phyloP scores from a whole-genome alignment of 2,797 vertebrate genomes.

The Karalla daura region DNA sequence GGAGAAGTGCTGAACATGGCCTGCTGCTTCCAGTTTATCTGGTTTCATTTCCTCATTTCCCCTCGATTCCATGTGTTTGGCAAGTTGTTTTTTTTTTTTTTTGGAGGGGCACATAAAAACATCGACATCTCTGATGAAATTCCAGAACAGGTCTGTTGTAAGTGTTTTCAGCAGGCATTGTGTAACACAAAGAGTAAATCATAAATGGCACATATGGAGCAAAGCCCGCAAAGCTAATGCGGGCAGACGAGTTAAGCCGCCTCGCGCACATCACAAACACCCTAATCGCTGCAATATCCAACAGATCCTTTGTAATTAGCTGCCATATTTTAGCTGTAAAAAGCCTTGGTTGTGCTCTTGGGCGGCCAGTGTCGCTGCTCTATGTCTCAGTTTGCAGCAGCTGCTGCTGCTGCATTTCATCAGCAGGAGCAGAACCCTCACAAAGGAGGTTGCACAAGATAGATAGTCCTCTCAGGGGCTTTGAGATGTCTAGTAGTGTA shows the following conservation, averaged over 20 bases:
- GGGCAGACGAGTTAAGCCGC: neutral
- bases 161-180: neutral
- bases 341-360: constrained; percentile 18
- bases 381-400: constrained; percentile 37
- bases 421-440: constrained; percentile 29
- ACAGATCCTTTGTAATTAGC: constrained; percentile 36
- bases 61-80: constrained; percentile 32
- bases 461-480: constrained; percentile 12
- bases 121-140: neutral
- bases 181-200: constrained; percentile 6
- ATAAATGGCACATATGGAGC: constrained; percentile 7
- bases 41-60: constrained; percentile 65
- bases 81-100: constrained; percentile 8
- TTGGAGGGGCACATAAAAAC: neutral
- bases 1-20: constrained; percentile 10
- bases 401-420: constrained; percentile 38
- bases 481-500: neutral
- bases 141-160: neutral
- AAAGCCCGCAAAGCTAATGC: constrained; percentile 15
- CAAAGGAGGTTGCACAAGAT: constrained; percentile 13
- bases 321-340: constrained; percentile 42
- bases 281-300: constrained; percentile 19
- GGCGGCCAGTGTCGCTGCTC: constrained; percentile 26
- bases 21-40: constrained; percentile 10
- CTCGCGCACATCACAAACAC: constrained; percentile 4